Percentiles rank a stretch among this genome's conserved stretches.
These are phyloP conservation scores for Penaeus chinensis DNA, from an alignment of 1,140 invertebrate species.

Conservation along the genomic window DNA sequence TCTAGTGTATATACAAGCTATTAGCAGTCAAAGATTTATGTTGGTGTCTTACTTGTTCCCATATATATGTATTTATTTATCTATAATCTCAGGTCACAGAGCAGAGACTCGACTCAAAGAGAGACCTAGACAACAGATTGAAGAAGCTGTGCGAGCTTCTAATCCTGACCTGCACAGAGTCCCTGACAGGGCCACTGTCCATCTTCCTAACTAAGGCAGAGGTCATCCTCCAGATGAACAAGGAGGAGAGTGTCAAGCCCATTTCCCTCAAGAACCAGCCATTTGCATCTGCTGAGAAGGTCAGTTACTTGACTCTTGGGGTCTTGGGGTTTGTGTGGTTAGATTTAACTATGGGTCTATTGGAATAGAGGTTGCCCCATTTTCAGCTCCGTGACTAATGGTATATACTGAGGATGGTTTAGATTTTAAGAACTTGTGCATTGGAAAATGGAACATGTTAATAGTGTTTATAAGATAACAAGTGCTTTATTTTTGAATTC, in stretches of 20 bases:
- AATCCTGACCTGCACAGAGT: constrained; percentile 83
- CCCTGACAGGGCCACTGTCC: constrained; percentile 80
- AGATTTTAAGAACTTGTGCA: too few relatives aligned
- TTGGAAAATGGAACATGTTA: too few relatives aligned
- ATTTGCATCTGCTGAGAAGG: constrained; percentile 61
- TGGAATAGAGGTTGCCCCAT: too few relatives aligned
- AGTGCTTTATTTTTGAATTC: too few relatives aligned
- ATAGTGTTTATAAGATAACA: too few relatives aligned
- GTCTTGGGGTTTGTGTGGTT: not conserved
- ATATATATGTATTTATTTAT: too few relatives aligned
- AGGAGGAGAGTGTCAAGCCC: constrained; percentile 60
- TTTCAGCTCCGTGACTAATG: too few relatives aligned
- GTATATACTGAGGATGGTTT: too few relatives aligned
- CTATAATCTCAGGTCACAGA: constrained; percentile 70
- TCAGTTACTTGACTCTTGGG: constrained; percentile 19
- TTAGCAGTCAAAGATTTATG: too few relatives aligned
- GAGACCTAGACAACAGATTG: constrained; percentile 92
- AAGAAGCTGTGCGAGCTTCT: constrained; percentile 92
- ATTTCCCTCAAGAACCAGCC: constrained; percentile 60
- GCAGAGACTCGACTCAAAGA: constrained; percentile 91
- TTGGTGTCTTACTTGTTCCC: not conserved
- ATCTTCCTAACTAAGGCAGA: constrained; percentile 81
- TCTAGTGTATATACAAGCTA: too few relatives aligned
- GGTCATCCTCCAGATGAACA: constrained; percentile 61
- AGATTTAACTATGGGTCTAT: too few relatives aligned